These are phyloP conservation scores for Butorides virescens DNA, from an alignment of 2,113 vertebrate genomes.

Conservation along the genomic window DNA sequence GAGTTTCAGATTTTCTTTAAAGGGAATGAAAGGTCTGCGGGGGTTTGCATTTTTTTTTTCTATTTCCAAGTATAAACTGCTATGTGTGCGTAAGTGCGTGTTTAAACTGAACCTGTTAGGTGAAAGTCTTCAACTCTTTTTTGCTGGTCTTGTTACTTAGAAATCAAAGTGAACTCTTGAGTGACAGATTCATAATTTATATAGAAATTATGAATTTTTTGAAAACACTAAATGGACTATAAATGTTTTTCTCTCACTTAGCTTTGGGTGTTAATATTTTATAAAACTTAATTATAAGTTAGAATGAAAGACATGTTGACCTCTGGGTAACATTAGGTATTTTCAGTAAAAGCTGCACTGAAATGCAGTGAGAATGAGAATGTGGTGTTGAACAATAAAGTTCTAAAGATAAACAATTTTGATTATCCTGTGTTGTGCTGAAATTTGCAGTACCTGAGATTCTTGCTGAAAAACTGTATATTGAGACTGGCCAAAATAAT, in stretches of 20 bases:
- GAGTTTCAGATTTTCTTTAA: background rate
- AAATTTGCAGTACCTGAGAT: background rate
- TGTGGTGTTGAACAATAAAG: background rate
- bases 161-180: background rate
- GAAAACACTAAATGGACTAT: background rate
- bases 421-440: background rate
- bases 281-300: background rate
- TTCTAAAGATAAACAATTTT: background rate
- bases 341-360: background rate
- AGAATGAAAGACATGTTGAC: background rate
- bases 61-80: background rate
- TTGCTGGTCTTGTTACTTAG: background rate
- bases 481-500: background rate
- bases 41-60: background rate
- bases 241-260: background rate
- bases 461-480: background rate
- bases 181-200: background rate
- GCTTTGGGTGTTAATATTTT: background rate
- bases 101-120: background rate
- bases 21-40: background rate
- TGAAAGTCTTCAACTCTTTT: background rate
- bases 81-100: rapidly evolving
- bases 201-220: background rate
- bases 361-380: background rate
- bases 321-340: background rate